Percentiles rank a stretch among this genome's conserved stretches.
These are phyloP conservation scores for Polyergus mexicanus DNA, from an alignment of 1,140 invertebrate species.

Conservation along the genomic window DNA sequence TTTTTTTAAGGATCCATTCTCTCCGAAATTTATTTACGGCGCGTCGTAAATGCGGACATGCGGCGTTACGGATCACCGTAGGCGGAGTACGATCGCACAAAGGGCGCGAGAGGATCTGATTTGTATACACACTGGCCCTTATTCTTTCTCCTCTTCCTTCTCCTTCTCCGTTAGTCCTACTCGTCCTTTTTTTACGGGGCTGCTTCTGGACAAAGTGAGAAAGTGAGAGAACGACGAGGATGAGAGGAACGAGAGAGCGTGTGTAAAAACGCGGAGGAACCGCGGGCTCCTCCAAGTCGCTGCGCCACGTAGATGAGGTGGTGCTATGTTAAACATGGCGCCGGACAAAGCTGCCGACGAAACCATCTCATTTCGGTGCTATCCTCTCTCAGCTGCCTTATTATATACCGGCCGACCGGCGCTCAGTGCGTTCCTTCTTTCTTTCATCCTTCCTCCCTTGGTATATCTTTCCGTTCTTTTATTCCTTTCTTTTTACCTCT, in stretches of 20 bases:
- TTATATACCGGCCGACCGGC: conserved; percentile 82
- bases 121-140: conserved; percentile 75
- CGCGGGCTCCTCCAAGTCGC: conserved; percentile 75
- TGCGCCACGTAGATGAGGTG: conserved; percentile 84
- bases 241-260: conserved; percentile 63
- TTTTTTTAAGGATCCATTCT: not conserved
- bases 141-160: not conserved
- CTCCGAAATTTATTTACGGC: conserved; percentile 66
- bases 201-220: conserved; percentile 63
- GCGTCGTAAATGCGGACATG: conserved; percentile 64
- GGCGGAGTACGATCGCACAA: conserved; percentile 76
- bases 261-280: conserved; percentile 79
- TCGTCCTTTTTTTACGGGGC: conserved; percentile 42
- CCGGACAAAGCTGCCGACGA: conserved; percentile 86
- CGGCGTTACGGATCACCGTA: conserved; percentile 66
- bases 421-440: conserved; percentile 74
- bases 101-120: conserved; percentile 79
- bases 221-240: conserved; percentile 42
- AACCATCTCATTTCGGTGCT: conserved; percentile 85
- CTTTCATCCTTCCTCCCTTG: conserved; percentile 54
- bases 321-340: conserved; percentile 86
- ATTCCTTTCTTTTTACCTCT: conserved; percentile 47
- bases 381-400: conserved; percentile 84
- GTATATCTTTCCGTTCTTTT: no score
- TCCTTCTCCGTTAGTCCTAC: not conserved